Conservation (phyloP, 2,888 invertebrate genomes). For the Fissipunctia ypsillon region DNA sequence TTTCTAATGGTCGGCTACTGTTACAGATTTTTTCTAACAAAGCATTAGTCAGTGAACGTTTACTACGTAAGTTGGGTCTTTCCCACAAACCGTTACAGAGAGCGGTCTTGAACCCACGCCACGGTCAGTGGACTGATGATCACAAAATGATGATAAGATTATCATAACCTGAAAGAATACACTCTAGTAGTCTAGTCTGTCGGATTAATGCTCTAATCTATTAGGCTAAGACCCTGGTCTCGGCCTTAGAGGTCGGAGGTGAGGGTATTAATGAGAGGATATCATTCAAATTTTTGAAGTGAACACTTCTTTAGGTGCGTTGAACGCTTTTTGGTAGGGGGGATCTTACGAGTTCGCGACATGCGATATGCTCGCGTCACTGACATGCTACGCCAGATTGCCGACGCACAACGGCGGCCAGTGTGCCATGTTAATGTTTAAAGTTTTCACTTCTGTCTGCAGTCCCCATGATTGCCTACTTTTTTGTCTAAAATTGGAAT, state of each 20-base stretch:
- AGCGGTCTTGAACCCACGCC: constrained; percentile 35
- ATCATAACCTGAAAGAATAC: neutral
- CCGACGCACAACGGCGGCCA: too few relatives aligned
- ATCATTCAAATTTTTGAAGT: too few relatives aligned
- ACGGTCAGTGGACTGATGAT: constrained; percentile 48
- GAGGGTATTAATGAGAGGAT: too few relatives aligned
- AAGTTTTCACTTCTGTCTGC: too few relatives aligned
- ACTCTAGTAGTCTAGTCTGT: neutral
- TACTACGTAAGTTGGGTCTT: constrained; percentile 35
- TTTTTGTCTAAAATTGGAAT: neutral
- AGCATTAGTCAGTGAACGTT: constrained; percentile 31
- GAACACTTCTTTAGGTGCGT: too few relatives aligned
- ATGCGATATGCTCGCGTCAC: too few relatives aligned
- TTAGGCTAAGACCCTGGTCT: neutral
- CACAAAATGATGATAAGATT: constrained; percentile 29
- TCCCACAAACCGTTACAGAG: constrained; percentile 53
- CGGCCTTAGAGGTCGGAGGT: too few relatives aligned
- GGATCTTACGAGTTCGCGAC: too few relatives aligned
- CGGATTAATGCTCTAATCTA: neutral
- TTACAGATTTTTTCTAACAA: constrained; percentile 26
- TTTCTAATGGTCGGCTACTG: constrained; percentile 9
- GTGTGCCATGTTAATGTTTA: too few relatives aligned
- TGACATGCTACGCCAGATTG: too few relatives aligned
- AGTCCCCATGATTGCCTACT: too few relatives aligned
- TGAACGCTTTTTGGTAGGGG: too few relatives aligned